Conservation (phyloP, 92 coral and sea anemone species). For the Porites evermanni region DNA sequence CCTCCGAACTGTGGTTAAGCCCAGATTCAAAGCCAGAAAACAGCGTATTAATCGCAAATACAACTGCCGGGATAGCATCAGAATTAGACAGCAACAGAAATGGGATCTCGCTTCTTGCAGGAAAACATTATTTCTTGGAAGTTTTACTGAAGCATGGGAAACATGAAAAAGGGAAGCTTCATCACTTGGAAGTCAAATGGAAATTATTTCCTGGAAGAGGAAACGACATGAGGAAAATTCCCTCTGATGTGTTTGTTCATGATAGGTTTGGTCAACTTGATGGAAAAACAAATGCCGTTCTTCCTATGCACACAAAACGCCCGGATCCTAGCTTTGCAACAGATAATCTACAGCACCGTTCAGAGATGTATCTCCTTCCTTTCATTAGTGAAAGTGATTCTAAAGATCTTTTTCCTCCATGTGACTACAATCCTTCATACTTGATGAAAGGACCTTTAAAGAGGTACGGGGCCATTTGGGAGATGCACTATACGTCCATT, state of each 20-base stretch:
- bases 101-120: constrained; percentile 1
- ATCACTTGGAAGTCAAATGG: constrained; percentile 68
- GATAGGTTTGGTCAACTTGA: neutral
- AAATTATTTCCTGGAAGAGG: constrained; percentile 29
- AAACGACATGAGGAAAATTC: constrained; percentile 28
- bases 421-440: constrained; percentile 53
- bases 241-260: constrained; percentile 27
- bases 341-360: constrained; percentile 39
- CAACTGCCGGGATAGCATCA: neutral
- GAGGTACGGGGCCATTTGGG: constrained; percentile 81
- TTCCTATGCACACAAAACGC: constrained; percentile 58
- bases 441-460: constrained; percentile 27
- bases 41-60: constrained; percentile 46
- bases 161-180: neutral
- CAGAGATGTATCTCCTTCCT: constrained; percentile 67
- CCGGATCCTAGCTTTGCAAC: constrained; percentile 16
- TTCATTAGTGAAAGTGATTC: constrained; percentile 55
- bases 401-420: constrained; percentile 65
- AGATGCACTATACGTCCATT: constrained; percentile 76
- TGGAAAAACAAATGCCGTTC: constrained; percentile 21
- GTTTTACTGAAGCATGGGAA: constrained; percentile 76
- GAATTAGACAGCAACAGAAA: neutral
- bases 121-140: constrained; percentile 74
- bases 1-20: constrained; percentile 89
- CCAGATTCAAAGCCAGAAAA: constrained; percentile 62